Percentiles rank a stretch among this genome's conserved stretches.
These are phyloP conservation scores for Lepisosteus osseus DNA, from an alignment of 2,113 vertebrate genomes.

Conservation along the genomic window DNA sequence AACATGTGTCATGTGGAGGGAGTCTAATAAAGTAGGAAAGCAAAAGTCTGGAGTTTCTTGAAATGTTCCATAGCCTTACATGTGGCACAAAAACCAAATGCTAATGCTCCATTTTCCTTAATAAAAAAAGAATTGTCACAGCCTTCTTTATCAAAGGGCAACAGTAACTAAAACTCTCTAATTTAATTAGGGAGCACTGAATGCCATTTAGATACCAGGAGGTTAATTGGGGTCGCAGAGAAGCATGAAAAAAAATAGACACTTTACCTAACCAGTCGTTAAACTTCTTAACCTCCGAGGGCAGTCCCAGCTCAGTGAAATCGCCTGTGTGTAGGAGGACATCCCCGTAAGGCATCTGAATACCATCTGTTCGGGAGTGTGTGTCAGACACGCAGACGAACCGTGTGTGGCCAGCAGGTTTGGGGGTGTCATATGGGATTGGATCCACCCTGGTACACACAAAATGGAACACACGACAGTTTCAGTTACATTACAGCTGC, in stretches of 20 bases:
- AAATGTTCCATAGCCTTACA: too few species aligned
- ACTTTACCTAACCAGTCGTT: constrained; percentile 99
- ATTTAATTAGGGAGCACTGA: constrained; percentile 75
- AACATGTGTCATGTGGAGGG: too few species aligned
- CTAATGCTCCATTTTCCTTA: neutral
- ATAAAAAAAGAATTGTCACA: neutral
- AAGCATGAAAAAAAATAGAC: constrained; percentile 49
- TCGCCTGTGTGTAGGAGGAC: constrained; percentile 96
- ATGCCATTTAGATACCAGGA: constrained; percentile 62
- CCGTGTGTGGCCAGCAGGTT: constrained; percentile 94
- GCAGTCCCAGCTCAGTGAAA: constrained; percentile 97
- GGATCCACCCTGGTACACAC: constrained; percentile 91
- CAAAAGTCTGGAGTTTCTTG: too few species aligned
- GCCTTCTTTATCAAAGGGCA: constrained; percentile 11
- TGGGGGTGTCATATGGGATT: constrained; percentile 93
- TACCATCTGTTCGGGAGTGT: constrained; percentile 97
- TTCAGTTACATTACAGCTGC: neutral
- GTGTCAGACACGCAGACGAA: constrained; percentile 98
- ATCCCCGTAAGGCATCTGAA: constrained; percentile 99
- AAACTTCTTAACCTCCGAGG: constrained; percentile 99
- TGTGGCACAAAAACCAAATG: neutral
- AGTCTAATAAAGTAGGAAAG: too few species aligned
- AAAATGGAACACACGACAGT: neutral
- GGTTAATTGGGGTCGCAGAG: constrained; percentile 77
- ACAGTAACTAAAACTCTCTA: constrained; percentile 38